These are phyloP conservation scores for Aurelia sp. DNA, from an alignment of 30 jellyfish, hydroid and myxozoan genomes.

Conservation along the genomic window DNA sequence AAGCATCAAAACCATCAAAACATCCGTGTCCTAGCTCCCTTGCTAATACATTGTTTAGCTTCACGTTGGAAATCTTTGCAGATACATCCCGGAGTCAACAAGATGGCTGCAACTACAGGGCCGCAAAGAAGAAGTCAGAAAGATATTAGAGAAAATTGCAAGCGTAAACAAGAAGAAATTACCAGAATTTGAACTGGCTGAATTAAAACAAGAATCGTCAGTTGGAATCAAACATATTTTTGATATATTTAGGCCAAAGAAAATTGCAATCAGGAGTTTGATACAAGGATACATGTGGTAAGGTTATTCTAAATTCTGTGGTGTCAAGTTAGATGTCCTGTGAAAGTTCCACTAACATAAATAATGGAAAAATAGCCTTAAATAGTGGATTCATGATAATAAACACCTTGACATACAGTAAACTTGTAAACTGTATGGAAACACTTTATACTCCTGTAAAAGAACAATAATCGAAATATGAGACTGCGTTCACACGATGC, in stretches of 20 bases:
- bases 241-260: constrained; percentile 61
- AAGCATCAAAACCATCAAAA: too few species aligned
- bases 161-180: constrained; percentile 39
- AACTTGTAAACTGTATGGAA: too few species aligned
- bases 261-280: constrained; percentile 64
- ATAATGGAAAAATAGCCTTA: too few species aligned
- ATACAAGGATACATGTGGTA: constrained; percentile 84
- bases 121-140: constrained; percentile 59
- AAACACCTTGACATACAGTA: too few species aligned
- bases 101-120: constrained; percentile 83
- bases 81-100: constrained; percentile 85
- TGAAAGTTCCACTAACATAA: too few species aligned
- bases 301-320: not conserved
- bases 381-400: too few species aligned
- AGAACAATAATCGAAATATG: too few species aligned
- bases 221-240: constrained; percentile 21
- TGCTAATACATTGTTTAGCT: too few species aligned
- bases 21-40: too few species aligned
- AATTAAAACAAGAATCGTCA: constrained; percentile 32
- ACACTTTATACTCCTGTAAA: too few species aligned
- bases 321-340: too few species aligned
- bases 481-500: too few species aligned
- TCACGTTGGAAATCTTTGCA: not conserved
- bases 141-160: constrained; percentile 63
- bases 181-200: constrained; percentile 18